Evolutionary conservation across 2,113 vertebrate species (phyloP).

Genomic region (Camelus bactrianus): DNA sequence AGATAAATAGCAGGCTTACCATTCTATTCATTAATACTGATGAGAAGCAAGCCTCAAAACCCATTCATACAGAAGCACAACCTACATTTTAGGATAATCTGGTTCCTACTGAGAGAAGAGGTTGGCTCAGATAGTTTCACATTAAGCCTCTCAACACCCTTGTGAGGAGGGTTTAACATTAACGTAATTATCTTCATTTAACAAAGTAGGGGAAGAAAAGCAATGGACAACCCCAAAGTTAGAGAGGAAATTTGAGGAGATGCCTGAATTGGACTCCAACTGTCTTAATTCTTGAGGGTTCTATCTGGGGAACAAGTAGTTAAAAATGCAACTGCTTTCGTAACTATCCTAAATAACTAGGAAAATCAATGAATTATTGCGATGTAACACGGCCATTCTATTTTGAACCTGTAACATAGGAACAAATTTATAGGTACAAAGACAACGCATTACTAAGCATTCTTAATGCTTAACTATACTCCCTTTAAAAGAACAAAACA

Average conservation of each 20-base stretch:
- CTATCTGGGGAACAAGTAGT: neutral
- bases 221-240: neutral
- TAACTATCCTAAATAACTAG: neutral
- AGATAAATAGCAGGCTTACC: constrained; percentile 29
- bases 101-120: neutral
- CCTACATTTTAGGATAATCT: neutral
- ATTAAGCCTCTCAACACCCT: neutral
- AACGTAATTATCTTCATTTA: neutral
- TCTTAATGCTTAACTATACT: neutral
- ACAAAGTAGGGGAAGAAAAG: neutral
- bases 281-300: neutral
- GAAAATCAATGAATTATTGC: neutral
- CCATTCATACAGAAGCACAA: neutral
- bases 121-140: neutral
- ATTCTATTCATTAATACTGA: neutral
- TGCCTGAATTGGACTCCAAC: neutral
- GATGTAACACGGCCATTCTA: neutral
- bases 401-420: neutral
- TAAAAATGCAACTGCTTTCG: neutral
- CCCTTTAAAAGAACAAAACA: neutral
- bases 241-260: neutral
- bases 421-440: neutral
- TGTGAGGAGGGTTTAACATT: neutral
- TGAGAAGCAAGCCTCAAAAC: neutral
- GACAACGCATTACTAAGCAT: neutral